phyloP scores from a whole-genome alignment of 2,797 vertebrate genomes.

The Triplophysa yarkandensis region DNA sequence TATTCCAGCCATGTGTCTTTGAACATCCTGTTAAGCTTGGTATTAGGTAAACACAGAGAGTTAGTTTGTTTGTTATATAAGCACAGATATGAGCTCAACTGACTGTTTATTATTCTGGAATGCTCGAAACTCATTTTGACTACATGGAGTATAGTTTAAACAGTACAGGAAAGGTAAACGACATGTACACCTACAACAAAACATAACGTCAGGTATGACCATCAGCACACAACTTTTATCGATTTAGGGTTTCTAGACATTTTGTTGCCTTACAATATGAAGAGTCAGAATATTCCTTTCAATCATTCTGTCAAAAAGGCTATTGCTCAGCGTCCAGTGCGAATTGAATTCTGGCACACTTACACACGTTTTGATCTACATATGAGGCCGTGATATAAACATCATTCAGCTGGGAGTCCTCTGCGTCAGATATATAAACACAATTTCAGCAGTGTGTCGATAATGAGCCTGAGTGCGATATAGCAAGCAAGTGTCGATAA shows the following conservation, averaged over 20 bases:
- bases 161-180: conserved; percentile 16
- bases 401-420: conserved; percentile 26
- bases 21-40: conserved; percentile 77
- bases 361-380: conserved; percentile 28
- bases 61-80: conserved; percentile 55
- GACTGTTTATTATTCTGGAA: conserved; percentile 45
- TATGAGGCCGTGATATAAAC: conserved; percentile 28
- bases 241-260: background rate
- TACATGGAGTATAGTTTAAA: background rate
- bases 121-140: conserved; percentile 34
- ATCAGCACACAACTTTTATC: background rate
- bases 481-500: conserved; percentile 62
- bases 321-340: conserved; percentile 23
- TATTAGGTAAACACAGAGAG: conserved; percentile 47
- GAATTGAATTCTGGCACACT: conserved; percentile 30
- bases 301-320: background rate
- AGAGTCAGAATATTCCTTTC: background rate
- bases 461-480: conserved; percentile 65
- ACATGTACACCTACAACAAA: background rate
- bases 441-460: conserved; percentile 46
- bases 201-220: background rate
- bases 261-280: background rate
- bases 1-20: conserved; percentile 66
- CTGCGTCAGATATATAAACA: conserved; percentile 40
- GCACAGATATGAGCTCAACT: conserved; percentile 51